Evolutionary conservation across 2,797 vertebrate genomes (phyloP), one percentile per base, ranked within the genome.

Genomic region (Acanthis flammea): DNA sequence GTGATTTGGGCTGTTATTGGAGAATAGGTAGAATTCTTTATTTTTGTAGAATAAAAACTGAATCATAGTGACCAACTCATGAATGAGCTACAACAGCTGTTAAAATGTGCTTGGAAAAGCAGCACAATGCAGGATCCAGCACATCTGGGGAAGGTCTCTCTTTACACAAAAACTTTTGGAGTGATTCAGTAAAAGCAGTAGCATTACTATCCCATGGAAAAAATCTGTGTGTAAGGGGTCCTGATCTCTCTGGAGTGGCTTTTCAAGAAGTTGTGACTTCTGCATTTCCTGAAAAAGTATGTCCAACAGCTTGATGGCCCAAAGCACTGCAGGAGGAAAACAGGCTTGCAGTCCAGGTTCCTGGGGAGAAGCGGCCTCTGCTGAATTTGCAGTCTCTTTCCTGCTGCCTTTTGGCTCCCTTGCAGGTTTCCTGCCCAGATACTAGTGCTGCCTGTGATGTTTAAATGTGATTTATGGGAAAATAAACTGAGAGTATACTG

Each of bases 1-100:
- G 70, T 91, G 1, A 91, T 92, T 85, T 78, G 60, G 42, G n/a
- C 63, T 82, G 57, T 90, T 94, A 88, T 41, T 91, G 66, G 30
- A 60, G 71, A 92, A 88, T 28, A 92, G 82, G 82, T 88, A 81
- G 62, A 35, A 72, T 84, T 93, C 91, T 92, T 95, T 84, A 78
- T 92, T 92, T 94, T 90, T 67, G 58, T 79, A n/a, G 55, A 84
- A 66, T 84, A 86, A 81, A 87, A 94, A 27, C 6, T 51, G 33
- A 55, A 82, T 90, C 48, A 65, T 28, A 39, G 71, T 35, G 71
- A 42, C 80, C 74, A 94, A 41, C 73, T 78, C 8, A 3, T 51
- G 44, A 78, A 55, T 7, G 8, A 88, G 28, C 42, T 72, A 24
- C 55, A 76, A 53, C 66, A 79, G 44, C 87, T 88, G 15, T 54